Percentiles rank a stretch among this genome's conserved stretches.
phyloP scores from a whole-genome alignment of 2,113 vertebrate genomes.

The Brienomyrus longianalis region DNA sequence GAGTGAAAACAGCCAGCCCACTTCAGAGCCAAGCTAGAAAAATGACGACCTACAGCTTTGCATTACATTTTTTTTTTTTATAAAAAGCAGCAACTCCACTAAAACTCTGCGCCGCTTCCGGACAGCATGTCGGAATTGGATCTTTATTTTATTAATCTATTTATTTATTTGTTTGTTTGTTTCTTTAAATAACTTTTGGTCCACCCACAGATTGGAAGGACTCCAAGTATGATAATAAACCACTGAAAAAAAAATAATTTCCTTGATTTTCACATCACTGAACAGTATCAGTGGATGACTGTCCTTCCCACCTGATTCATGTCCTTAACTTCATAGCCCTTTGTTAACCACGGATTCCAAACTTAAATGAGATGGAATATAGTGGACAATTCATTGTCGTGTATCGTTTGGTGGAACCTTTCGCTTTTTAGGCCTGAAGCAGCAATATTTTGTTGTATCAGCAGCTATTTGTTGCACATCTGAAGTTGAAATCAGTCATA shows the following conservation, averaged over 20 bases:
- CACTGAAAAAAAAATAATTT: neutral
- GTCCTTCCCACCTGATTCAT: neutral
- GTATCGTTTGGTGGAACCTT: neutral
- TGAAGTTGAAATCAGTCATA: neutral
- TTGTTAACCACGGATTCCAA: too few species aligned
- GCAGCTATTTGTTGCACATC: neutral
- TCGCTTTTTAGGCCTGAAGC: neutral
- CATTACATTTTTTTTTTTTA: neutral
- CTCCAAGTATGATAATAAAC: neutral
- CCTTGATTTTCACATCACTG: neutral
- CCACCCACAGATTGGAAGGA: neutral
- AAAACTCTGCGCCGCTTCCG: neutral
- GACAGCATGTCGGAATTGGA: neutral
- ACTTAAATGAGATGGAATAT: neutral
- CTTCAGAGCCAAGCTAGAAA: constrained; percentile 5
- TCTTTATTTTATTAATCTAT: neutral
- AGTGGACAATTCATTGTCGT: neutral
- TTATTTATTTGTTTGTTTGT: neutral
- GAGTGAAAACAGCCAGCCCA: neutral
- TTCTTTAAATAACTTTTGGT: neutral
- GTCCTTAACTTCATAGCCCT: too few species aligned
- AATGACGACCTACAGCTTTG: neutral
- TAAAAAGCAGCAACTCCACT: neutral
- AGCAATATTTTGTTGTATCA: neutral
- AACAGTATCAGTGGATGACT: neutral